Percentiles rank a stretch among this genome's conserved stretches.
phyloP scores from a whole-genome alignment of 2,797 vertebrate species.

The Megaceryle alcyon region DNA sequence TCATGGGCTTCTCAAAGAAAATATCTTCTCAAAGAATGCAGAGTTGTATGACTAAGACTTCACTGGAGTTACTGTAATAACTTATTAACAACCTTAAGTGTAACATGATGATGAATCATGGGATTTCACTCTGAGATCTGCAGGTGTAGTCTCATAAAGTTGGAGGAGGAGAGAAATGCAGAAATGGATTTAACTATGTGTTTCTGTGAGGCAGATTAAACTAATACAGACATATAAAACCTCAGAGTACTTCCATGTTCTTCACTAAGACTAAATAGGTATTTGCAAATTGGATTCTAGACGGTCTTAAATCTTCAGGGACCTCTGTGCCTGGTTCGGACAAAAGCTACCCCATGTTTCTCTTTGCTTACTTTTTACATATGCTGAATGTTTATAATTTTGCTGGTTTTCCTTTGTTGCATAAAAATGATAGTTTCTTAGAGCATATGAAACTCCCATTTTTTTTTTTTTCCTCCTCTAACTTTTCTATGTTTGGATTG shows the following conservation, averaged over 20 bases:
- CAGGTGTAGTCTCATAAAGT: background rate
- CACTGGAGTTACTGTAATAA: background rate
- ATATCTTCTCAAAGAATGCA: background rate
- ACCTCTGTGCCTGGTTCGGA: background rate
- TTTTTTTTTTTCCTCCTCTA: background rate
- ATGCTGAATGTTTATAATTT: background rate
- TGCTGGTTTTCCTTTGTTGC: background rate
- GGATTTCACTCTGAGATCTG: background rate
- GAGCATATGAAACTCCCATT: background rate
- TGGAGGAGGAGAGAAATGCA: background rate
- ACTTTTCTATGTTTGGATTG: background rate
- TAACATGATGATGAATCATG: background rate
- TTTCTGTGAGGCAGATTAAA: background rate
- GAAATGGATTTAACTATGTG: background rate
- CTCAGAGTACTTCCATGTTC: background rate
- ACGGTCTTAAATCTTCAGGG: background rate
- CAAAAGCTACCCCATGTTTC: background rate
- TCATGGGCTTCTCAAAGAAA: background rate
- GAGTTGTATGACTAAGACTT: background rate
- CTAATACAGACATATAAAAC: rapidly evolving
- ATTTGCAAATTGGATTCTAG: background rate
- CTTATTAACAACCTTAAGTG: background rate
- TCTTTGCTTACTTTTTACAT: background rate
- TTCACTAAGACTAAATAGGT: background rate
- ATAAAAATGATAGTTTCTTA: background rate